Base-by-base conservation (phyloP, 2,888 invertebrate genomes). In the Stenoptilia bipunctidactyla region DNA sequence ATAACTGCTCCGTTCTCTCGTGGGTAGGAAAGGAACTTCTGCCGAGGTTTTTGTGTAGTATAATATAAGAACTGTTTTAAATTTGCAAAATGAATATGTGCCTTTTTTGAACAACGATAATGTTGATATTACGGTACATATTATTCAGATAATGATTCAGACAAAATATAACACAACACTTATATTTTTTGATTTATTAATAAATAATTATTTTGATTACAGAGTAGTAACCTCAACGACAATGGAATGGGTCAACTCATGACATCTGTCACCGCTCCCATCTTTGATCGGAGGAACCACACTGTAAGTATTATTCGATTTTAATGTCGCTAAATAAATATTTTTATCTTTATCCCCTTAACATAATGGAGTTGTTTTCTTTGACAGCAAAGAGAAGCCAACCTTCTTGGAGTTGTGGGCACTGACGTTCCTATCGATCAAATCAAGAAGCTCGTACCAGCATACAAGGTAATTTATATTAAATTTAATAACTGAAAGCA, bases 391-490 rank as follows among this genome's bases (percentile, higher is more conserved):
- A 89, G 94, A 63, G 91, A 92, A 52, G 97, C 97, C 13, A 96
- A 95, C 71, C 87, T 99, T 48, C 86, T 98, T 48, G 99, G 99
- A 38, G 97, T 98, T 33, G 97, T 97, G 45, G 98, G 98, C 38
- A 97, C 97, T 13, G 98, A 98, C 80, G 94, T 99, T 46, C 96
- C 97, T 51, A 89, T 99, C 58, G 92, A 95, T 70, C 95, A 98
- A 82, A 92, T 99, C 59, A 92, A 92, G 73, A 96, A 97, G 87
- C 89, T 97, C 66, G 94, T 97, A 44, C 96, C 97, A 55, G 92
- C 96, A 40, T 94, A 96, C 62, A 95, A 95, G 90, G 94, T 94
- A 85, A 42, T 8, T 34, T 27, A 12, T 10, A n/a, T 8, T 30
- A 30, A 20, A 20, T 5, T 20, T 20, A 20, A 20, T 5, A 20